Conservation (phyloP, 1,140 invertebrate genomes). For the Sipha flava region DNA sequence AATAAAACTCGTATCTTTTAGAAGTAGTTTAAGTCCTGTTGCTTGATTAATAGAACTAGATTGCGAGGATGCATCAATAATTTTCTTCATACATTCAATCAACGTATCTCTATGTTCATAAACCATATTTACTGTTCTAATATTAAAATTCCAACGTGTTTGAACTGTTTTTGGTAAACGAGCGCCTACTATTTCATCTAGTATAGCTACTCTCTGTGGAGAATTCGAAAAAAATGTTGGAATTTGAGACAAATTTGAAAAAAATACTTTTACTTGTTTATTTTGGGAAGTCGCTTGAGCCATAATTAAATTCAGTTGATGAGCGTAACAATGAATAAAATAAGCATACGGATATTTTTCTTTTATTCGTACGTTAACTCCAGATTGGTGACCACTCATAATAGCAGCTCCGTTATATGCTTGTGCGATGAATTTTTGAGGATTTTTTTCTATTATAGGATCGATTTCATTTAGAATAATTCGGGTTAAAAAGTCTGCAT, state of each 20-base stretch:
- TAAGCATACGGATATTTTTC: constrained; percentile 39
- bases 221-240: constrained; percentile 31
- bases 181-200: background rate
- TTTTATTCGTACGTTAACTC: constrained; percentile 38
- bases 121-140: constrained; percentile 13
- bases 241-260: constrained; percentile 29
- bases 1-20: background rate
- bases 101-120: constrained; percentile 1
- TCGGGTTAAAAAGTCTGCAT: background rate
- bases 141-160: constrained; percentile 29
- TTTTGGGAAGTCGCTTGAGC: background rate
- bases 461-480: background rate
- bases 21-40: background rate
- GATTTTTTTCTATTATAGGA: constrained; percentile 29
- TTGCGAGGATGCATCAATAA: background rate
- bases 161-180: background rate
- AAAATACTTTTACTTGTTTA: constrained; percentile 25
- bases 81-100: constrained; percentile 3
- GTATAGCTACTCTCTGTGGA: too few species aligned
- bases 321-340: constrained; percentile 37
- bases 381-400: constrained; percentile 36
- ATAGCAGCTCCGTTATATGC: background rate
- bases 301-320: constrained; percentile 33
- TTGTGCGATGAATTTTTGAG: background rate
- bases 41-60: background rate